Conservation (phyloP, 2,113 vertebrate species). For the Leuciscus idus region DNA sequence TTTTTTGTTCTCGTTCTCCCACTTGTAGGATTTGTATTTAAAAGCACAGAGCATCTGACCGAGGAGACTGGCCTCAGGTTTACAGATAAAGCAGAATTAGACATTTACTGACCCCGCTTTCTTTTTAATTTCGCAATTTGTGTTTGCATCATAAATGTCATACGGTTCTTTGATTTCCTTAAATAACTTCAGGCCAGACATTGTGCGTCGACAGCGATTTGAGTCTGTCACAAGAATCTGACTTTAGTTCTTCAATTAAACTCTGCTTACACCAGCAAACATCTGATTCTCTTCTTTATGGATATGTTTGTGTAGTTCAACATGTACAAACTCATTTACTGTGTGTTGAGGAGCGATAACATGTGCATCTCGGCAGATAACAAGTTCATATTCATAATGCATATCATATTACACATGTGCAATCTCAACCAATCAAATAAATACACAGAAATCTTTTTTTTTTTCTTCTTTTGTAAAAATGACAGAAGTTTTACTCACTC, state of each 20-base stretch:
- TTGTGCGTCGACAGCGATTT: not conserved
- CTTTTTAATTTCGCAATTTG: not conserved
- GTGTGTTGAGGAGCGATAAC: too few relatives aligned
- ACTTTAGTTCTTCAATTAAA: conserved; percentile 16
- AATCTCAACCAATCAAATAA: not conserved
- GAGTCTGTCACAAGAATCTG: conserved; percentile 28
- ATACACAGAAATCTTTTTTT: not conserved
- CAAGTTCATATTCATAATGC: not conserved
- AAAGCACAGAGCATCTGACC: not conserved
- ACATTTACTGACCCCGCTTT: not conserved
- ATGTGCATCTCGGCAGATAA: not conserved
- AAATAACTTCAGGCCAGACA: conserved; percentile 15
- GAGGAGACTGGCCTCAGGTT: conserved; percentile 16
- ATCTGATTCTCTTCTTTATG: not conserved
- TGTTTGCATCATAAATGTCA: conserved; percentile 17
- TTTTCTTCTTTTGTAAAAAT: not conserved
- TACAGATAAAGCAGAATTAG: not conserved
- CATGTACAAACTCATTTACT: not conserved
- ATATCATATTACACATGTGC: not conserved
- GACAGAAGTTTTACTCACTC: not conserved
- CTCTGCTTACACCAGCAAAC: not conserved
- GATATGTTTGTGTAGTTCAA: not conserved
- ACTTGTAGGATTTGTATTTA: not conserved
- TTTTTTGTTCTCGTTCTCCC: not conserved
- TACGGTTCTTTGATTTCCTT: conserved; percentile 2